A percentile compares a stretch with the other conserved stretches of the same genome.
phyloP scores from a whole-genome alignment of 2,113 vertebrate species.

The Sebastes fasciatus region DNA sequence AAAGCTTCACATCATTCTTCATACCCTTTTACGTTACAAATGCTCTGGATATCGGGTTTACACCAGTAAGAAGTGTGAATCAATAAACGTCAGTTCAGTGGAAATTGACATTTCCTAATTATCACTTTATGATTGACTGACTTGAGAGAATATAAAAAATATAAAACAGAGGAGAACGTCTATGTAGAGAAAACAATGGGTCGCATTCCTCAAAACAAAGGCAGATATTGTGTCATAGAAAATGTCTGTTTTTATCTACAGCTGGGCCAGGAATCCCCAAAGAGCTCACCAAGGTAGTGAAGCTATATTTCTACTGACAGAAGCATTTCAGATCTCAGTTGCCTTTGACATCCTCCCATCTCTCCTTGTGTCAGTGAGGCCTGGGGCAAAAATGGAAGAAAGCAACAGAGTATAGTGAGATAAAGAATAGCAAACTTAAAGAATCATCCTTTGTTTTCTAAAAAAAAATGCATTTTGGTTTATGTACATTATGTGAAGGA shows the following conservation, averaged over 20 bases:
- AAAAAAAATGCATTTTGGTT: background rate
- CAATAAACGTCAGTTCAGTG: background rate
- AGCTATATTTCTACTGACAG: conserved; percentile 46
- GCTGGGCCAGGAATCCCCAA: conserved; percentile 32
- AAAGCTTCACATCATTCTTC: background rate
- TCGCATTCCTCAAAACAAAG: conserved; percentile 4
- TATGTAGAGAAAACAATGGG: background rate
- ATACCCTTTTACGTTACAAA: background rate
- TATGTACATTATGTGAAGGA: background rate
- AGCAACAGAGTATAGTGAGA: background rate
- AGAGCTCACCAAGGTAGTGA: conserved; percentile 18
- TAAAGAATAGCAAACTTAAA: background rate
- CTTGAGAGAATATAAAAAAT: background rate
- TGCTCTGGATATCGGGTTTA: no score
- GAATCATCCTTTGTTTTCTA: background rate
- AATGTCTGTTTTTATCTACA: conserved; percentile 32
- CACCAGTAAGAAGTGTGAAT: background rate
- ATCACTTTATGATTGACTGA: background rate
- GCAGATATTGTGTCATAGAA: background rate
- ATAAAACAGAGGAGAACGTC: background rate
- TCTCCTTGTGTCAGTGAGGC: conserved; percentile 30
- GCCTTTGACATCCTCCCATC: conserved; percentile 34
- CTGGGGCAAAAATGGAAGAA: background rate
- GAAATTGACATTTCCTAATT: background rate
- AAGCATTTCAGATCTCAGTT: conserved; percentile 23